Base-by-base conservation (phyloP, 2,113 vertebrate species). In the Ivindomyrus marchei region DNA sequence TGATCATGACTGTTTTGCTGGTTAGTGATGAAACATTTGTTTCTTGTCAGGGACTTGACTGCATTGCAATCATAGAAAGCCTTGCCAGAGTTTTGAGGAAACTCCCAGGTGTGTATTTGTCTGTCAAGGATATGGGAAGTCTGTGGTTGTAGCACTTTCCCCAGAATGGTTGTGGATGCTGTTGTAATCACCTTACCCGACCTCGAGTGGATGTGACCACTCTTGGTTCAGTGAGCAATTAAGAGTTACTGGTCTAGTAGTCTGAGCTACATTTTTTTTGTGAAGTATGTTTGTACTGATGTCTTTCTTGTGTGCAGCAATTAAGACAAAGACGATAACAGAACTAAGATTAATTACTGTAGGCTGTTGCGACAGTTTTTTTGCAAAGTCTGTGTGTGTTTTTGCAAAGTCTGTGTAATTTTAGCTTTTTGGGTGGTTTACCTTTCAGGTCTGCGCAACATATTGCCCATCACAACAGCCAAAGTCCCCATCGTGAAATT, bases 401-500 rank as follows among this genome's bases (percentile, higher is more conserved):
- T 45, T 88, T 56, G 8, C 17, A 62, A 24, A 27, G 49, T 27
- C 24, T 88, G 50, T 70, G n/a, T 13, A 70, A 70, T 70, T 9
- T 56, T 87, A 46, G 36, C 31, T 49, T 50, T 77, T 19, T 49
- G n/a, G 1, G 15, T 84, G 56, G 24, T 9, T 87, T 31, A 49
- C 7, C 74, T 36, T 47, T 49, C 93, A 99, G 98, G 96, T 90
- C 92, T 99, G 91, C 97, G 96, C 94, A 98, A 97, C 95, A 97
- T 99, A 92, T 95, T 99, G 62, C 97, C 98, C 58, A 98, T 99
- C 94, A 99, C 97, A 45, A 98, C 98, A 90, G 98, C 98, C 85
- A 98, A 99, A 96, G 98, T 99, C 47, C 98, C 98, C 45, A 98
- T 99, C 86, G 97, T 98, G 89, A 99, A 99, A 94, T 98, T 99